Percentiles rank a stretch among this genome's conserved stretches.
Conservation (phyloP, 2,888 invertebrate species). For the Leucoma salicis region DNA sequence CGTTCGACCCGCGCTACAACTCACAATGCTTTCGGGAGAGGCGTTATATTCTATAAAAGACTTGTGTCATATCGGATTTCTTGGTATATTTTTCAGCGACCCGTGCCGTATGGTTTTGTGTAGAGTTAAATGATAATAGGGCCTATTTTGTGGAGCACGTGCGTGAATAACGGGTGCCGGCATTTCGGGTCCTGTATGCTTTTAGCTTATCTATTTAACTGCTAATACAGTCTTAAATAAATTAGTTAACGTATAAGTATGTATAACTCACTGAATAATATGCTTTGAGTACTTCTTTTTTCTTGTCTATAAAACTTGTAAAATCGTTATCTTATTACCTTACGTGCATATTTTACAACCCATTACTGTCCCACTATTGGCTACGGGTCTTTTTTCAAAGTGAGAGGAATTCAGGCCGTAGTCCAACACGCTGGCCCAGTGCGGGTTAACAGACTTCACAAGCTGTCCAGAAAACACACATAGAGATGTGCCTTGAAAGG, state of each 20-base stretch:
- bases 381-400: too few relatives aligned
- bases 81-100: slow-evolving; percentile 76
- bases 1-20: slow-evolving; percentile 64
- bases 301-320: too few relatives aligned
- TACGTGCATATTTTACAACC: too few relatives aligned
- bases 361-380: too few relatives aligned
- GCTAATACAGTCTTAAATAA: slow-evolving; percentile 29
- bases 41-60: slow-evolving; percentile 61
- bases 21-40: slow-evolving; percentile 68
- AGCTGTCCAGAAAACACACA: too few relatives aligned
- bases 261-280: too few relatives aligned
- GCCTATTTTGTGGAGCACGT: slow-evolving; percentile 70
- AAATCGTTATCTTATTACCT: too few relatives aligned
- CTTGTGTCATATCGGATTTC: slow-evolving; percentile 76
- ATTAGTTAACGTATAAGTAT: slow-evolving; percentile 28
- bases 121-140: slow-evolving; percentile 63
- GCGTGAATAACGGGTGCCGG: slow-evolving; percentile 59
- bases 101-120: slow-evolving; percentile 62
- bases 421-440: too few relatives aligned
- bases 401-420: too few relatives aligned
- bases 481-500: too few relatives aligned
- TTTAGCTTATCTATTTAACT: slow-evolving; percentile 43
- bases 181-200: slow-evolving; percentile 36
- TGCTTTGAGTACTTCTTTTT: too few relatives aligned
- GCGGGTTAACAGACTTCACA: too few relatives aligned